Conservation (phyloP, 1,140 invertebrate species). For the Lucilia sericata region DNA sequence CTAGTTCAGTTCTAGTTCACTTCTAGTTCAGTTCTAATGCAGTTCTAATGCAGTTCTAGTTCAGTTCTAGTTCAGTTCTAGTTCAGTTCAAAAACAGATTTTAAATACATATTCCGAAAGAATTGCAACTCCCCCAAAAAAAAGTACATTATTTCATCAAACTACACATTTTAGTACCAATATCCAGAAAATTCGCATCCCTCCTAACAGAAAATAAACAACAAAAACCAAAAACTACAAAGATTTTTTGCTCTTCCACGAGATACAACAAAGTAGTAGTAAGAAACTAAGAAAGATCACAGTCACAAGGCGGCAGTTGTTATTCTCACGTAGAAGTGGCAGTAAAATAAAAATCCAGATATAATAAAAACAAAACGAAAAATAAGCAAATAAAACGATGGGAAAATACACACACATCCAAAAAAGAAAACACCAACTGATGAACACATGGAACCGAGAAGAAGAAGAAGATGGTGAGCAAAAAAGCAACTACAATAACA, state of each 20-base stretch:
- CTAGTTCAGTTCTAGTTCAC: no score
- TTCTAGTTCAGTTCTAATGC: no score
- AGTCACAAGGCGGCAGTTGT: slow-evolving; percentile 36
- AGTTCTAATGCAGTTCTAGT: no score
- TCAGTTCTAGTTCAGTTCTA: no score
- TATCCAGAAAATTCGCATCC: no score
- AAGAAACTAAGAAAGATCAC: slow-evolving; percentile 33
- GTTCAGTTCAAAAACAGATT: no score
- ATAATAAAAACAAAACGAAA: slow-evolving; percentile 7
- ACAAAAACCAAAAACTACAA: no score
- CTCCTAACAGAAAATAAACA: no score
- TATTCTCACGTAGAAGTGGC: slow-evolving; percentile 32
- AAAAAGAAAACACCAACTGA: neutral
- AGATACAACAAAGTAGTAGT: slow-evolving; percentile 13
- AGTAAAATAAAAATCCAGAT: slow-evolving; percentile 27
- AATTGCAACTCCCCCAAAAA: no score
- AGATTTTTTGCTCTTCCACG: neutral
- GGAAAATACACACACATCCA: slow-evolving; percentile 35
- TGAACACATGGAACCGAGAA: neutral
- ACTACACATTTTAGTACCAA: no score
- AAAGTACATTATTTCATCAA: no score
- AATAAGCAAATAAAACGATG: slow-evolving; percentile 34
- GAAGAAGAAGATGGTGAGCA: neutral
- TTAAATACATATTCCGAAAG: no score
- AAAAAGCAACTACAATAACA: neutral